Evolutionary conservation across 2,888 invertebrate species (phyloP).

Genomic region (Chaitophorus viminalis): DNA sequence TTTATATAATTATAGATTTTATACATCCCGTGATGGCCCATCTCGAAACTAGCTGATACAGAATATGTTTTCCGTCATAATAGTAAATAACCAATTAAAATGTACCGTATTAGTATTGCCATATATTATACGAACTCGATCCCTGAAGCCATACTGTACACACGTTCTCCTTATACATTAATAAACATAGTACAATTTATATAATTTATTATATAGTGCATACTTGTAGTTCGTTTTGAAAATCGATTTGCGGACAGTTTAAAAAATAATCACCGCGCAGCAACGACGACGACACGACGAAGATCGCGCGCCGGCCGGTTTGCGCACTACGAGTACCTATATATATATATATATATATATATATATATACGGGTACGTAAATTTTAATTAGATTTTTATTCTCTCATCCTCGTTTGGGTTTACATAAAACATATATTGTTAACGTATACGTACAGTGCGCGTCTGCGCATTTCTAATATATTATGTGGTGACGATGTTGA

Average conservation of each 20-base stretch:
- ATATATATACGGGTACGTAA: too few relatives aligned
- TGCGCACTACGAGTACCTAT: too few relatives aligned
- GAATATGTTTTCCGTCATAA: not conserved
- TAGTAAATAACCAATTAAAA: not conserved
- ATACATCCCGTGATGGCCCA: not conserved
- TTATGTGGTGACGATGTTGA: constrained; percentile 41
- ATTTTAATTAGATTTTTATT: not conserved
- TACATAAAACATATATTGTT: too few relatives aligned
- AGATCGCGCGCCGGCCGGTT: too few relatives aligned
- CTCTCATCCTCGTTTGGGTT: too few relatives aligned
- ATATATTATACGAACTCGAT: not conserved
- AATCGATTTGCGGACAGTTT: not conserved
- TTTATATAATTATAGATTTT: too few relatives aligned
- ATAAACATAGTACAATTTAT: too few relatives aligned
- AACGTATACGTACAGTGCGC: too few relatives aligned
- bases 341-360: too few relatives aligned
- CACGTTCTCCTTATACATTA: too few relatives aligned
- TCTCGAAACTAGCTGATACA: not conserved
- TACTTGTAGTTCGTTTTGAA: not conserved
- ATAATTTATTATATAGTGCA: too few relatives aligned
- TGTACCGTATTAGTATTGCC: not conserved
- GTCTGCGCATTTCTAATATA: not conserved
- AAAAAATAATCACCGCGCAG: too few relatives aligned
- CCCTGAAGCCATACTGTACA: not conserved
- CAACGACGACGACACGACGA: not conserved